Percentiles rank a stretch among this genome's conserved stretches.
phyloP scores from a whole-genome alignment of 2,113 vertebrate species.

The Caloenas nicobarica region DNA sequence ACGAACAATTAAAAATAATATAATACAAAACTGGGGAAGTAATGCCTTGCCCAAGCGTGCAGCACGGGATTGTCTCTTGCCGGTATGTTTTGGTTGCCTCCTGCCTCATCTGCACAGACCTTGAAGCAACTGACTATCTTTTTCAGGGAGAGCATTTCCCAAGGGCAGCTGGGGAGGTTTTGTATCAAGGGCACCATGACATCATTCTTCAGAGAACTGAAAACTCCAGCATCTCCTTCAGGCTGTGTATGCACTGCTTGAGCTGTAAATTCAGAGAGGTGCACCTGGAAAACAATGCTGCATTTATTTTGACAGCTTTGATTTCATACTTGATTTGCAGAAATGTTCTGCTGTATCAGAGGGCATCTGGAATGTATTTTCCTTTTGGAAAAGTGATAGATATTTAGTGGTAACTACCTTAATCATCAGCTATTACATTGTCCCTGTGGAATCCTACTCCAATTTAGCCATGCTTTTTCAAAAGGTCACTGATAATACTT shows the following conservation, averaged over 20 bases:
- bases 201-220: background rate
- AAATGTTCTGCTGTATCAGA: background rate
- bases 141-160: background rate
- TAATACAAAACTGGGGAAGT: background rate
- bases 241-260: background rate
- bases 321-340: conserved; percentile 25
- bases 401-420: background rate
- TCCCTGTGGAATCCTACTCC: background rate
- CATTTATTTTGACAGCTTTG: background rate
- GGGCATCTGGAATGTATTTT: background rate
- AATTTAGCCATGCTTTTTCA: background rate
- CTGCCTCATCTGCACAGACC: background rate
- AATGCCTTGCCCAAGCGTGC: background rate
- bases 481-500: background rate
- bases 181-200: background rate
- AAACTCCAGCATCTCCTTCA: background rate
- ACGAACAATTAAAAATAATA: background rate
- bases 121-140: background rate
- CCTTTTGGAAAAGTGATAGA: background rate
- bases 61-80: background rate
- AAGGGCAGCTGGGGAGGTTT: background rate
- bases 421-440: conserved; percentile 1
- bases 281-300: background rate
- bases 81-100: background rate
- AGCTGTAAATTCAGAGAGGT: background rate